Conservation (phyloP, 2,888 invertebrate genomes). For the Dilophus febrilis region DNA sequence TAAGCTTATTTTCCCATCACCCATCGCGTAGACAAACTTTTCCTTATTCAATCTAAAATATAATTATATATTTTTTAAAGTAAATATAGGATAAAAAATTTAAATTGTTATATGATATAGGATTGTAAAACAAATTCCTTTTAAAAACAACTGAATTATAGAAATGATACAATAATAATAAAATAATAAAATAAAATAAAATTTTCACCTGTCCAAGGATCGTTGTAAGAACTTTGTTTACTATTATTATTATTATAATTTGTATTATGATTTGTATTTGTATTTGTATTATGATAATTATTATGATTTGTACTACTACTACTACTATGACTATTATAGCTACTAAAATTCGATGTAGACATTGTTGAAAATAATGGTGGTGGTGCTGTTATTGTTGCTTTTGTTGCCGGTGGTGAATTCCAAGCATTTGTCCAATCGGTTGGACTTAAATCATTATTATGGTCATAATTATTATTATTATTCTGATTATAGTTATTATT, state of each 20-base stretch:
- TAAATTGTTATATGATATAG: neutral
- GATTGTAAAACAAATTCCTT: neutral
- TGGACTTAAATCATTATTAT: slow-evolving; percentile 7
- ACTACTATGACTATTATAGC: neutral
- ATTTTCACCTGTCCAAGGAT: slow-evolving; percentile 15
- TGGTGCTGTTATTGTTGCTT: no score
- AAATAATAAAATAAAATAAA: slow-evolving; percentile 25
- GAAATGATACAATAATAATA: slow-evolving; percentile 3
- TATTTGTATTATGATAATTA: neutral
- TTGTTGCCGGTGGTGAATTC: slow-evolving; percentile 11
- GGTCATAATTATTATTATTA: slow-evolving; percentile 2
- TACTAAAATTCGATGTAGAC: neutral
- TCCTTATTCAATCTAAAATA: neutral
- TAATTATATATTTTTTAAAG: neutral
- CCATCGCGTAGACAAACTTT: no score
- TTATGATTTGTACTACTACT: slow-evolving; percentile 1
- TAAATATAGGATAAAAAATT: slow-evolving; percentile 1
- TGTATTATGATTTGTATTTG: slow-evolving; percentile 7
- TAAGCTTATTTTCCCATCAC: no score
- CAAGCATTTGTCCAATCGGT: slow-evolving; percentile 13
- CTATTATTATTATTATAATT: slow-evolving; percentile 9
- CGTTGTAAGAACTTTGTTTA: slow-evolving; percentile 10
- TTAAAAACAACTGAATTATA: slow-evolving; percentile 2
- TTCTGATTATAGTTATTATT: slow-evolving; percentile 5
- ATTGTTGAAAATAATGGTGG: slow-evolving; percentile 1